A percentile compares a stretch with the other conserved stretches of the same genome.
Evolutionary conservation across 2,888 invertebrate species (phyloP).

Genomic region (Drosophila formosana): DNA sequence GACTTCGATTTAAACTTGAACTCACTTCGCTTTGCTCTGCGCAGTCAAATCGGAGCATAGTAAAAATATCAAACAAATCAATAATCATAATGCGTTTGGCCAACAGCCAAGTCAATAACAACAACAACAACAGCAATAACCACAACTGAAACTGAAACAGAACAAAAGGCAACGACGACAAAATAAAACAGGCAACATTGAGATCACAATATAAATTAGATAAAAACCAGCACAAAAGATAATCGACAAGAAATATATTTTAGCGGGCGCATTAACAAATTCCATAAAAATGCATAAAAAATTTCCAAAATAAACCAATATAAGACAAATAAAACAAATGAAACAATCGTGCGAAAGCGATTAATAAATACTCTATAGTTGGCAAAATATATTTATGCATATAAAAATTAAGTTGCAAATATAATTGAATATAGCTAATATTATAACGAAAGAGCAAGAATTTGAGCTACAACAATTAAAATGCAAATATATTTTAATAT

Average conservation of each 20-base stretch:
- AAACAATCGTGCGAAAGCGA: background rate
- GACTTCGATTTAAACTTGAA: background rate
- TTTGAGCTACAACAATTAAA: no score
- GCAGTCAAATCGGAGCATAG: constrained; percentile 20
- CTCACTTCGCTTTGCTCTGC: background rate
- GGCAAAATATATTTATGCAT: background rate
- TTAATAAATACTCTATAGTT: background rate
- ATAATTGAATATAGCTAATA: no score
- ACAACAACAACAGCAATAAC: constrained; percentile 1
- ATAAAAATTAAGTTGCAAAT: background rate
- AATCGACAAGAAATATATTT: constrained; percentile 47
- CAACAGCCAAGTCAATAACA: constrained; percentile 3
- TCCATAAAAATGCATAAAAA: constrained; percentile 35
- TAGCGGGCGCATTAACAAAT: constrained; percentile 32
- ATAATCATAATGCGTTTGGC: constrained; percentile 36
- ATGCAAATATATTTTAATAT: no score
- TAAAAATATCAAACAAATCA: constrained; percentile 30
- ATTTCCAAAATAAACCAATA: background rate
- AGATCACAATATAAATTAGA: constrained; percentile 48
- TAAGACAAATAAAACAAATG: background rate
- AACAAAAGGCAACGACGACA: constrained; percentile 21
- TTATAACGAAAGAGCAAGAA: no score
- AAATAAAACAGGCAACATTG: constrained; percentile 20
- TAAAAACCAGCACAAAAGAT: constrained; percentile 41
- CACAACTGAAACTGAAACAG: background rate